Percentiles rank a stretch among this genome's conserved stretches.
These are phyloP conservation scores for Phymatocera aterrima DNA, from an alignment of 2,888 invertebrate genomes.

Conservation along the genomic window DNA sequence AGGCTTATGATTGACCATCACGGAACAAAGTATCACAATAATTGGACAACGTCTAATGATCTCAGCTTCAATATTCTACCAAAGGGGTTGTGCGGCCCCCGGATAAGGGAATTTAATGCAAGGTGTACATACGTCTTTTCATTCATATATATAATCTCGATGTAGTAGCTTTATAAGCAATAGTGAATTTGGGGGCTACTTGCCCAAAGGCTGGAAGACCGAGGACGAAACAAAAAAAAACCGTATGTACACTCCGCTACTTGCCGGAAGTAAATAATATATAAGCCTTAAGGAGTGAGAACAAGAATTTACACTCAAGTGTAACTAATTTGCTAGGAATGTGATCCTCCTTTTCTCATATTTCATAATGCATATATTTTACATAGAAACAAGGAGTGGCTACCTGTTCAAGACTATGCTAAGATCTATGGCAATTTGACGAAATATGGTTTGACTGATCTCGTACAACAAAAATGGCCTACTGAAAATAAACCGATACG, in stretches of 20 bases:
- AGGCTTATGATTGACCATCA: constrained; percentile 74
- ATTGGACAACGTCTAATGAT: constrained; percentile 77
- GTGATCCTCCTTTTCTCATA: neutral
- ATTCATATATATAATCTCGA: too few species aligned
- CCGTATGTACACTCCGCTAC: too few species aligned
- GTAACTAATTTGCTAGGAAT: neutral
- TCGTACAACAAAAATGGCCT: constrained; percentile 11
- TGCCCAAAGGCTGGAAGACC: too few species aligned
- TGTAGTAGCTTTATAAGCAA: too few species aligned
- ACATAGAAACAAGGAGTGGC: constrained; percentile 54
- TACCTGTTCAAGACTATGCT: constrained; percentile 56
- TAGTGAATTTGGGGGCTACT: too few species aligned
- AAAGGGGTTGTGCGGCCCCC: constrained; percentile 75
- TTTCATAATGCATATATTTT: neutral
- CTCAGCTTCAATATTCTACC: constrained; percentile 78
- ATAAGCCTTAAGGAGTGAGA: neutral
- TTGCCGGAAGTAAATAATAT: too few species aligned
- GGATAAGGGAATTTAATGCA: constrained; percentile 73
- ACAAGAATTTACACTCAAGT: neutral
- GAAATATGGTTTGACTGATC: constrained; percentile 55
- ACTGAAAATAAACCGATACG: constrained; percentile 22
- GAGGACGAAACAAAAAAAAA: too few species aligned
- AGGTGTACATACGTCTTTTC: constrained; percentile 62
- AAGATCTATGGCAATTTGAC: constrained; percentile 57
- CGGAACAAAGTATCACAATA: constrained; percentile 74